These are phyloP conservation scores for Neopipo cinnamomea DNA, from an alignment of 2,113 vertebrate species.

Conservation along the genomic window DNA sequence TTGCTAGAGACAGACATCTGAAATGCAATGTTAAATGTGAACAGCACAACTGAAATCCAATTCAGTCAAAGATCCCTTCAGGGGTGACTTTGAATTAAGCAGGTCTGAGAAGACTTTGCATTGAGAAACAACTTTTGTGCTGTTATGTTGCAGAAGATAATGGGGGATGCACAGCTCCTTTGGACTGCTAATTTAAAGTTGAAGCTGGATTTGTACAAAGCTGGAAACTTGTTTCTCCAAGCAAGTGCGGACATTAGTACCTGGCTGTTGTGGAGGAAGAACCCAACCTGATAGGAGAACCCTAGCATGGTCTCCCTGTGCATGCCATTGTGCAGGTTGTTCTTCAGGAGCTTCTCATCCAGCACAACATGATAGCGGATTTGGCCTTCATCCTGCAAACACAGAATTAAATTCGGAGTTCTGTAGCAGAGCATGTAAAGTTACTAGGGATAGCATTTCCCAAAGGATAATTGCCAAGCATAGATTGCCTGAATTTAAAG, in stretches of 20 bases:
- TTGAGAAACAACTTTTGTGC: neutral
- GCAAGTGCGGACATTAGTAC: conserved; percentile 59
- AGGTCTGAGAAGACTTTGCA: neutral
- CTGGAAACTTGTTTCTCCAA: neutral
- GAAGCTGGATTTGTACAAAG: neutral
- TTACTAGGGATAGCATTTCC: neutral
- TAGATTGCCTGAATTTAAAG: neutral
- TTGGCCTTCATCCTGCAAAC: conserved; percentile 77
- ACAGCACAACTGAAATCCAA: neutral
- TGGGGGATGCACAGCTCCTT: neutral
- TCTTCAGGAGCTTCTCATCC: conserved; percentile 80
- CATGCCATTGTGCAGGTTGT: conserved; percentile 80
- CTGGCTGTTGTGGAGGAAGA: conserved; percentile 80
- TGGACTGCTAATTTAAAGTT: neutral
- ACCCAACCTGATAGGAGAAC: conserved; percentile 80
- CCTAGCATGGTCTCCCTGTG: conserved; percentile 89
- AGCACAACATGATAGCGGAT: conserved; percentile 84
- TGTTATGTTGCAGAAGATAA: neutral
- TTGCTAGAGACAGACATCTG: neutral
- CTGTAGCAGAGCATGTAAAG: accelerated
- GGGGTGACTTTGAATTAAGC: neutral
- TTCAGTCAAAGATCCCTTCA: neutral
- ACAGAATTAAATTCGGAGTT: neutral
- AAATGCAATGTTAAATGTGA: neutral
- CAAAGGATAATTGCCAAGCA: neutral